Evolutionary conservation across 2,888 invertebrate species (phyloP).

Genomic region (Acronicta aceris): DNA sequence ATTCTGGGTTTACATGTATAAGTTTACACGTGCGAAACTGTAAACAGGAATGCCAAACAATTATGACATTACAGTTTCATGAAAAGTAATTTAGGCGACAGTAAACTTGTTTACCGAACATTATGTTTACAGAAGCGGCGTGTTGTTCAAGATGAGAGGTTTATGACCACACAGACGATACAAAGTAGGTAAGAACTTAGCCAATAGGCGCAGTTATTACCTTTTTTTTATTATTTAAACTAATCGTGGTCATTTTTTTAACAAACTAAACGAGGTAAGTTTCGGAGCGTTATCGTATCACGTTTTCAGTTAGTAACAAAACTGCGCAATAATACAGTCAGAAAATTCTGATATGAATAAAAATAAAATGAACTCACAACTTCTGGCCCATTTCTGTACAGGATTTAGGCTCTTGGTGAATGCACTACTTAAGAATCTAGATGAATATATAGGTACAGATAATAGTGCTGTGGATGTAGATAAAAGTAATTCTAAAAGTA

Average conservation of each 20-base stretch:
- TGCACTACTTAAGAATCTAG: background rate
- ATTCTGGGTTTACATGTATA: conserved; percentile 37
- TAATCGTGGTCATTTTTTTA: background rate
- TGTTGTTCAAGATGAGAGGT: conserved; percentile 4
- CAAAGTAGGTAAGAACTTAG: no score
- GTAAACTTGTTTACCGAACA: conserved; percentile 31
- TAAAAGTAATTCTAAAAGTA: no score
- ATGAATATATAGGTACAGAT: no score
- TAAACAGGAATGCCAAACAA: conserved; percentile 37
- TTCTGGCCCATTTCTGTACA: conserved; percentile 32
- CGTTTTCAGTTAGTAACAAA: conserved; percentile 36
- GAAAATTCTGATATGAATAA: conserved; percentile 37
- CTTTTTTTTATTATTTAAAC: no score
- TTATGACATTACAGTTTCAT: conserved; percentile 15
- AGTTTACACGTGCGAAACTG: conserved; percentile 23
- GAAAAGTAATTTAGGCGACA: conserved; percentile 25
- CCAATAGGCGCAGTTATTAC: no score
- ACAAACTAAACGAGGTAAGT: background rate
- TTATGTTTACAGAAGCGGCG: no score
- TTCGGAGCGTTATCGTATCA: conserved; percentile 34
- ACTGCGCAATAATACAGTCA: conserved; percentile 46
- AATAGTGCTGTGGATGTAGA: no score
- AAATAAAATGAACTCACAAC: conserved; percentile 38
- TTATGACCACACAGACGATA: background rate
- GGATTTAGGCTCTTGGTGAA: conserved; percentile 22